phyloP scores from a whole-genome alignment of 2,113 vertebrate species.

The Sciurus niger region DNA sequence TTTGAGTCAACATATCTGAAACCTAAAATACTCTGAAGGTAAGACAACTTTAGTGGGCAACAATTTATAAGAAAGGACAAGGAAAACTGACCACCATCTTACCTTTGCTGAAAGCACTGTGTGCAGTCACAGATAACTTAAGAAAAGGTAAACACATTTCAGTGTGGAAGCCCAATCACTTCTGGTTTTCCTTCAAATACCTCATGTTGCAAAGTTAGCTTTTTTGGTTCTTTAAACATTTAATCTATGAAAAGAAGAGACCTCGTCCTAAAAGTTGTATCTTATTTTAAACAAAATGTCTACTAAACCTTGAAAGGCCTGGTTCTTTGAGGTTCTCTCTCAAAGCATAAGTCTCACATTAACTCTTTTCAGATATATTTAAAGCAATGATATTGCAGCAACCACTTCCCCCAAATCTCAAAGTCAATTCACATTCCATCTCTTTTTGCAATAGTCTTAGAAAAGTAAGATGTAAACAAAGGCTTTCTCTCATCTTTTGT shows the following conservation, averaged over 20 bases:
- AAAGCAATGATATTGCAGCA: background rate
- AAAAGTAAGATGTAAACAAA: constrained; percentile 16
- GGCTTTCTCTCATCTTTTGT: constrained; percentile 16
- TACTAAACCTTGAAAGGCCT: background rate
- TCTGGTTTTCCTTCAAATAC: background rate
- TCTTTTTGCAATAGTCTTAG: constrained; percentile 18
- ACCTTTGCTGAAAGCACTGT: background rate
- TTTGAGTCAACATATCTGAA: background rate
- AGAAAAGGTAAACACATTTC: background rate
- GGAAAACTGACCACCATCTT: background rate
- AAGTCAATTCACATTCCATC: background rate
- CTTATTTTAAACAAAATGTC: constrained; percentile 26
- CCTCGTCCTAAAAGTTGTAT: background rate
- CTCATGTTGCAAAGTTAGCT: background rate
- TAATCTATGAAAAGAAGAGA: background rate
- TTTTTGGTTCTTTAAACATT: background rate
- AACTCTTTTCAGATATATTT: background rate
- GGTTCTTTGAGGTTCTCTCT: background rate
- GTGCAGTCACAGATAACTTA: background rate
- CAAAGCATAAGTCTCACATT: background rate
- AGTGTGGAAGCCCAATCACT: background rate
- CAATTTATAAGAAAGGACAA: background rate
- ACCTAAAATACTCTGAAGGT: background rate
- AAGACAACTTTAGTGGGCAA: background rate
- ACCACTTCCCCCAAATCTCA: background rate